These are phyloP conservation scores for Lamproptera curius DNA, from an alignment of 2,888 invertebrate species.

Conservation along the genomic window DNA sequence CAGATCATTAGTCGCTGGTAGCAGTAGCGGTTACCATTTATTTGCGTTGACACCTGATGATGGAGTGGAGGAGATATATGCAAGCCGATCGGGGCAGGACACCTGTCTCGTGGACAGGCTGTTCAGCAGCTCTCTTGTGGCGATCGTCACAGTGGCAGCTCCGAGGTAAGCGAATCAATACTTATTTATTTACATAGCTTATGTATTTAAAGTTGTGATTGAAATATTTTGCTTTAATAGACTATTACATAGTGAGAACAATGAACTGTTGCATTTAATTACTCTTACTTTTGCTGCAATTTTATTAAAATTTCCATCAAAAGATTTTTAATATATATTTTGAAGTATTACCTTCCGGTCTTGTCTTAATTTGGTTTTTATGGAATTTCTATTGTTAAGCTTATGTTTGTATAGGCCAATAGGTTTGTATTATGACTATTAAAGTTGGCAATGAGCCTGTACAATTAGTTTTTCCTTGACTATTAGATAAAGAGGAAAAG, in stretches of 20 bases:
- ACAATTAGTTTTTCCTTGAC: neutral
- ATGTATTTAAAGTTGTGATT: too few relatives aligned
- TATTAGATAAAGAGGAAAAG: neutral
- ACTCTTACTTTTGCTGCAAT: too few relatives aligned
- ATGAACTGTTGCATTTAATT: too few relatives aligned
- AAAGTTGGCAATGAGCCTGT: neutral
- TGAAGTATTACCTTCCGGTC: too few relatives aligned
- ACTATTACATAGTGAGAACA: too few relatives aligned
- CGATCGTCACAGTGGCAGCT: constrained; percentile 93
- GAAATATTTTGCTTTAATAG: too few relatives aligned
- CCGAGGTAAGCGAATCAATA: constrained; percentile 87
- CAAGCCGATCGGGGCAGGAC: constrained; percentile 89
- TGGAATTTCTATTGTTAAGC: too few relatives aligned
- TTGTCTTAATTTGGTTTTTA: too few relatives aligned
- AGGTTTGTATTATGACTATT: too few relatives aligned
- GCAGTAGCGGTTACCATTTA: constrained; percentile 92
- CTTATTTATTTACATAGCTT: too few relatives aligned
- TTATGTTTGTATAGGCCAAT: too few relatives aligned
- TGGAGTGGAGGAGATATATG: constrained; percentile 92
- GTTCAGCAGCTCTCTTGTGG: constrained; percentile 97
- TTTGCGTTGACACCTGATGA: constrained; percentile 91
- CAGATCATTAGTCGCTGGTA: constrained; percentile 95
- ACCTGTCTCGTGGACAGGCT: constrained; percentile 96
- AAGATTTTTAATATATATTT: too few relatives aligned
- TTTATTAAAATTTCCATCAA: neutral